Evolutionary conservation across 2,797 vertebrate species (phyloP), one percentile per base, ranked within the genome.

Genomic region (Sebastes minor): DNA sequence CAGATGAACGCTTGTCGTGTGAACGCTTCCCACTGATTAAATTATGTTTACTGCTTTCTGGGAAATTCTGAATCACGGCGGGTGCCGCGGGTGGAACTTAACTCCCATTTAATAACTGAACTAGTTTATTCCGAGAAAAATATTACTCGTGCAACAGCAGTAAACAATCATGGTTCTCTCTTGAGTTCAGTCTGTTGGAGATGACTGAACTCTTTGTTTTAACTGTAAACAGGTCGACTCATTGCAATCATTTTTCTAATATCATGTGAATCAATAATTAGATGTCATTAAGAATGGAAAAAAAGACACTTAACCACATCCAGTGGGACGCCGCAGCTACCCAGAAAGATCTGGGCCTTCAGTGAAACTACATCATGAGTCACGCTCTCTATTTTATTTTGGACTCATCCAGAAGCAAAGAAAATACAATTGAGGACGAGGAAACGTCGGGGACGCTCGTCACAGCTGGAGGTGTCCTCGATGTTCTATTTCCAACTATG

Each of bases 381-480:
- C 66, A 67, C 28, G 46, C 63, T 13, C 52, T 71, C 22, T 64
- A 8, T 86, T 79, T 85, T 68, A 35, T 71, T 67, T 77, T 69
- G 55, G 82, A 64, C 79, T 83, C 18, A 69, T 55, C 62, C 66
- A 59, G 59, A 77, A 84, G 74, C 59, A 68, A 65, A 72, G 18
- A 62, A 65, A 61, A 80, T n/a, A 61, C 32, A 74, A 80, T 86
- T 86, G 72, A 67, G 81, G 60, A 68, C 22, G 25, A 76, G 70
- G 6, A 76, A 77, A 78, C 79, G 80, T 69, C 42, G 65, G 76
- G 81, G 84, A 61, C 62, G 8, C 65, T 88, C 6, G 20, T 86
- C 86, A 83, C 88, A 85, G 91, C 84, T 73, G 49, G 87, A 85
- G 81, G 69, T 75, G 80, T 90, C 86, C 85, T 90, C 74, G 66